phyloP scores from a whole-genome alignment of 2,797 vertebrate genomes.

The Chelmon rostratus region DNA sequence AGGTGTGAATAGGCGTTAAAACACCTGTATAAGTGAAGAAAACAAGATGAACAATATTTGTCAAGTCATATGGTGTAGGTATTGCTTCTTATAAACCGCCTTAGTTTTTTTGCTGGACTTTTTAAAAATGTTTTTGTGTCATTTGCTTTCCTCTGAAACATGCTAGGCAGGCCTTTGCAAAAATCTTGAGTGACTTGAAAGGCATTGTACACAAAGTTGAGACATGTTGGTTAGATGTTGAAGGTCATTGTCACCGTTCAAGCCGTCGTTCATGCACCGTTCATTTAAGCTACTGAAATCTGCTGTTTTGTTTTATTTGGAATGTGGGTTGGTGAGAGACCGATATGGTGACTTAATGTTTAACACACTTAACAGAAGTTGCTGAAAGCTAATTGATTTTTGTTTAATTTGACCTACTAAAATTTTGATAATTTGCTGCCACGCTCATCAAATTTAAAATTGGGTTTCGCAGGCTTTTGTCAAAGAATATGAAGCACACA shows the following conservation, averaged over 20 bases:
- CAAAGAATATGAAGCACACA: conserved; percentile 89
- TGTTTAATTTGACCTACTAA: conserved; percentile 90
- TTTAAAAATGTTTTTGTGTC: conserved; percentile 83
- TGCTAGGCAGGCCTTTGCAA: conserved; percentile 82
- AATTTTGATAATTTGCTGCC: conserved; percentile 81
- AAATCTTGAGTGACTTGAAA: conserved; percentile 86
- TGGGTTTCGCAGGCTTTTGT: conserved; percentile 89
- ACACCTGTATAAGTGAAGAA: conserved; percentile 80
- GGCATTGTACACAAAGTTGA: conserved; percentile 72
- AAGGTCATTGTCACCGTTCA: conserved; percentile 82
- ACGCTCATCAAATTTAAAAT: conserved; percentile 88
- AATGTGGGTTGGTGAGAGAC: conserved; percentile 75
- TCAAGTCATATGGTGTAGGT: conserved; percentile 90
- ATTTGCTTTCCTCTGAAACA: conserved; percentile 83
- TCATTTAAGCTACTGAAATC: conserved; percentile 91
- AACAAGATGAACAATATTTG: conserved; percentile 83
- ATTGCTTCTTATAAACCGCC: conserved; percentile 84
- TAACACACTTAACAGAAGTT: conserved; percentile 79
- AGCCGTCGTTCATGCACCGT: conserved; percentile 84
- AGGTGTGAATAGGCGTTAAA: conserved; percentile 78
- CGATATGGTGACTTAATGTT: conserved; percentile 74
- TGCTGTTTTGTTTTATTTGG: conserved; percentile 74
- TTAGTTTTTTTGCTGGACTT: conserved; percentile 82
- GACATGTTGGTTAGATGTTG: conserved; percentile 73
- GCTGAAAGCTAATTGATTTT: conserved; percentile 70